A percentile compares a stretch with the other conserved stretches of the same genome.
These are phyloP conservation scores for Mesodorylaimus sp. DNA, from an alignment of 2,888 invertebrate species.

Conservation along the genomic window DNA sequence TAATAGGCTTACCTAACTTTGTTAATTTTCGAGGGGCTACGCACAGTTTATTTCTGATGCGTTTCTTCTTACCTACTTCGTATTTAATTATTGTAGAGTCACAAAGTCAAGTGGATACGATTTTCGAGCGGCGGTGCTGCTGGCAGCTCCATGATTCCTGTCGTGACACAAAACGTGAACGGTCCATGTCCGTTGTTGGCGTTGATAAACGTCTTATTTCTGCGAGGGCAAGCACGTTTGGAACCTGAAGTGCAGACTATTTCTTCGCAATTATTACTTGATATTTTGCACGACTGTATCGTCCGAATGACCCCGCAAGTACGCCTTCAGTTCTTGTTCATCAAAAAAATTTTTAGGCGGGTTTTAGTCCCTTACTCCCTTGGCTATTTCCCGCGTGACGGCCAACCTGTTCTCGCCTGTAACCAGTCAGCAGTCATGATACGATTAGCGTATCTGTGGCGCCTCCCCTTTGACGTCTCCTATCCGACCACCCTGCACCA, in stretches of 20 bases:
- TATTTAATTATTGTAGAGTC: conserved; percentile 1
- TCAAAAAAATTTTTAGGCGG: not conserved
- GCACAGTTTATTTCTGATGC: not conserved
- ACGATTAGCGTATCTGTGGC: too few relatives aligned
- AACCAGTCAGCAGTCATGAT: too few relatives aligned
- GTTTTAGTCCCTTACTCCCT: too few relatives aligned
- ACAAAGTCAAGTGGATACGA: conserved; percentile 40
- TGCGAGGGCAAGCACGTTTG: conserved; percentile 33
- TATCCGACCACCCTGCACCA: too few relatives aligned
- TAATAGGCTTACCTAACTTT: too few relatives aligned
- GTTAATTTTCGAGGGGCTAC: too few relatives aligned
- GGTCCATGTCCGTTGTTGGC: conserved; percentile 44
- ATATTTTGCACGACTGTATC: conserved; percentile 37
- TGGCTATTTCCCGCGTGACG: too few relatives aligned
- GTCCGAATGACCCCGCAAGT: conserved; percentile 35
- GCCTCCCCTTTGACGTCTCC: too few relatives aligned
- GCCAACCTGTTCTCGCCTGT: too few relatives aligned
- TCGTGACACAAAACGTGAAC: conserved; percentile 42
- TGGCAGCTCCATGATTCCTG: conserved; percentile 31
- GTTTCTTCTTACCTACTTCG: not conserved
- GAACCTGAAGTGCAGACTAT: conserved; percentile 34
- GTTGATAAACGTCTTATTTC: conserved; percentile 39
- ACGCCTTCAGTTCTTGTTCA: conserved; percentile 10
- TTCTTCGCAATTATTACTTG: conserved; percentile 37
- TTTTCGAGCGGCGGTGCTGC: too few relatives aligned